A percentile compares a stretch with the other conserved stretches of the same genome.
phyloP scores from a whole-genome alignment of 2,888 invertebrate genomes.

The Bombyx huttoni region DNA sequence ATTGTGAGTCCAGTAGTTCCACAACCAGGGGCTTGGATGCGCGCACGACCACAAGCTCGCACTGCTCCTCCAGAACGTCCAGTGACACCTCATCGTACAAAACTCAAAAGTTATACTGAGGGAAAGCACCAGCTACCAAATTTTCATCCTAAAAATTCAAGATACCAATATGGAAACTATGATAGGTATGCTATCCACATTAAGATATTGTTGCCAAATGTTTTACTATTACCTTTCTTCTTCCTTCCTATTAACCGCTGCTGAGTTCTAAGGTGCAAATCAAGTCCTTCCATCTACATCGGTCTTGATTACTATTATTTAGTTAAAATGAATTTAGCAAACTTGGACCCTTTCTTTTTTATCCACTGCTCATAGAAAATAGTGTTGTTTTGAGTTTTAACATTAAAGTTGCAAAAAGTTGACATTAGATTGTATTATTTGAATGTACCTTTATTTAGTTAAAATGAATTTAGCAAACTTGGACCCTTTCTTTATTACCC shows the following conservation, averaged over 20 bases:
- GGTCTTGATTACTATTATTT: conserved; percentile 6
- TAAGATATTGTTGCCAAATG: no score
- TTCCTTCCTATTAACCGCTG: no score
- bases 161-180: conserved; percentile 96
- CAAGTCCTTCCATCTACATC: no score
- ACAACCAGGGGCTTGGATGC: conserved; percentile 89
- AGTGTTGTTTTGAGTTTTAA: no score
- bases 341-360: no score
- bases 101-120: conserved; percentile 38
- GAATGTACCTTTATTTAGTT: background rate
- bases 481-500: no score
- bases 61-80: conserved; percentile 52
- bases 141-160: conserved; percentile 82
- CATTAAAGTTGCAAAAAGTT: no score
- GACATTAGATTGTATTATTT: no score
- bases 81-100: conserved; percentile 56
- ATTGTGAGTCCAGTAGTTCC: conserved; percentile 94
- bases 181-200: conserved; percentile 71
- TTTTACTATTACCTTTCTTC: no score
- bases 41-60: conserved; percentile 52
- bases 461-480: background rate
- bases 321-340: background rate
- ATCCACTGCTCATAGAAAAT: no score
- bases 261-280: no score
- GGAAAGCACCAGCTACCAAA: conserved; percentile 69